Conservation (phyloP, 2,797 vertebrate genomes). For the Chrosomus eos region DNA sequence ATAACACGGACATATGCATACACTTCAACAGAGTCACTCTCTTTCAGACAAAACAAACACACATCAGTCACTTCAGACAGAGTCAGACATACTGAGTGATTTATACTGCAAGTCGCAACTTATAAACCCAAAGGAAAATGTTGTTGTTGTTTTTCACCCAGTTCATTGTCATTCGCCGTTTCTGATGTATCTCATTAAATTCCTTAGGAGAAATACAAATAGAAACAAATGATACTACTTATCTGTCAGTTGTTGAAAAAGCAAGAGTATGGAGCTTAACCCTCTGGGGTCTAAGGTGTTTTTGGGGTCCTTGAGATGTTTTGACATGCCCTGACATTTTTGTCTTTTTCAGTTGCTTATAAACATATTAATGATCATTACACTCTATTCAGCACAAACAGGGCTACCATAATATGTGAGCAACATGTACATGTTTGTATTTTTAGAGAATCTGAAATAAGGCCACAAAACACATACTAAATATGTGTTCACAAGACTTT, state of each 20-base stretch:
- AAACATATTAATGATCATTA: no score
- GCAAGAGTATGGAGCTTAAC: not conserved
- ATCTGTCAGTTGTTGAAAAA: not conserved
- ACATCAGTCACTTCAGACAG: conserved; percentile 3
- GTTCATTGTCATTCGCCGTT: not conserved
- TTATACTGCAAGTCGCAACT: not conserved
- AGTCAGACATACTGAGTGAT: not conserved
- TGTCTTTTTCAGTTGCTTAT: no score
- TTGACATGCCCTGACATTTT: no score
- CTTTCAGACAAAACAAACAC: conserved; percentile 42
- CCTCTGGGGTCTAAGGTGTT: no score
- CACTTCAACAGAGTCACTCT: conserved; percentile 5
- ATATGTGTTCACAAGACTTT: no score
- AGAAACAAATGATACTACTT: not conserved
- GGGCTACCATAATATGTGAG: no score
- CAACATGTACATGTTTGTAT: no score
- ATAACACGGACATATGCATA: conserved; percentile 52
- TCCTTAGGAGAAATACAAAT: not conserved
- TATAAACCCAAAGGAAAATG: not conserved
- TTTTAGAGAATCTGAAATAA: no score
- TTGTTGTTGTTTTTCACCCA: not conserved
- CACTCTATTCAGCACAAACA: no score
- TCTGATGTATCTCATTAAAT: not conserved
- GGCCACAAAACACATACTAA: no score
- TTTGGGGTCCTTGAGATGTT: no score